Evolutionary conservation across 2,113 vertebrate genomes (phyloP).

Genomic region (Cygnus buccinator): DNA sequence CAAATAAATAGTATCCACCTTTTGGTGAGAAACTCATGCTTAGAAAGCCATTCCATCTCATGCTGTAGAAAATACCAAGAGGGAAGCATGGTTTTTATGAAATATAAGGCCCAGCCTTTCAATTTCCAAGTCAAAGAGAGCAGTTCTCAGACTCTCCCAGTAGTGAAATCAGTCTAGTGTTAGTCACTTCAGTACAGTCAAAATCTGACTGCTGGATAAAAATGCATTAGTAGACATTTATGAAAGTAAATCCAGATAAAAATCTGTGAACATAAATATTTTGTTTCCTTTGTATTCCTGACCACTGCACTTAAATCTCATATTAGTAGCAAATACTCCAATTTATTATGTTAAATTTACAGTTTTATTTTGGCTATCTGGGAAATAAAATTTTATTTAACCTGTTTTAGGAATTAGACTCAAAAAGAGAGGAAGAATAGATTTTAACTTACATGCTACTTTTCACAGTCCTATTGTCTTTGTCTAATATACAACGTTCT

Average conservation of each 20-base stretch:
- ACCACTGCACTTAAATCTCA: not conserved
- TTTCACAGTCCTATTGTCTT: not conserved
- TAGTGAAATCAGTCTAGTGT: not conserved
- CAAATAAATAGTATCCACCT: not conserved
- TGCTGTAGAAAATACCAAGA: not conserved
- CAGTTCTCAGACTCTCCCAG: not conserved
- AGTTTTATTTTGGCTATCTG: not conserved
- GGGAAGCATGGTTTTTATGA: not conserved
- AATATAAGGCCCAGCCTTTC: not conserved
- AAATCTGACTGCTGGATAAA: constrained; percentile 1
- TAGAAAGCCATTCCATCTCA: not conserved
- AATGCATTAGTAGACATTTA: not conserved
- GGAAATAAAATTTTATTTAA: not conserved
- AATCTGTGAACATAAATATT: not conserved
- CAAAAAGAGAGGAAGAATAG: not conserved
- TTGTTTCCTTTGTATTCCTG: not conserved
- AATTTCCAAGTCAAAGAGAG: not conserved
- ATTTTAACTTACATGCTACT: not conserved
- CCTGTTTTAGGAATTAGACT: not conserved
- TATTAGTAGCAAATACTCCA: not conserved
- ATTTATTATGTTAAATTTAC: not conserved
- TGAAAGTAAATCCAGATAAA: not conserved
- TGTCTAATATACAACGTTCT: not conserved
- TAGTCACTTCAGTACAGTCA: not conserved
- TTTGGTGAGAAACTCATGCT: not conserved